Conservation (phyloP, 2,113 vertebrate genomes). For the Condylura cristata region DNA sequence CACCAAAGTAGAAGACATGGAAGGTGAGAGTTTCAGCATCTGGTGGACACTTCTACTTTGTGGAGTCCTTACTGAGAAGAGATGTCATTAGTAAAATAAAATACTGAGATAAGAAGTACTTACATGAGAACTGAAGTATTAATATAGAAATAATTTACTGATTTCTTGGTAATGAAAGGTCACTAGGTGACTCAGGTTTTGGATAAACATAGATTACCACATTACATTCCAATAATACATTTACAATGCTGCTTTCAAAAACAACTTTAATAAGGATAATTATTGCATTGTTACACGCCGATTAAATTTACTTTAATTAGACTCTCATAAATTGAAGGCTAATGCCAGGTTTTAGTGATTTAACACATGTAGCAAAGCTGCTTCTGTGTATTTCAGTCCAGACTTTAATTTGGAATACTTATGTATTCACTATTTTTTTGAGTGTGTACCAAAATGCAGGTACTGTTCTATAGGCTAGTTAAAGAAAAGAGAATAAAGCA, state of each 20-base stretch:
- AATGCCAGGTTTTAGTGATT: neutral
- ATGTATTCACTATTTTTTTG: neutral
- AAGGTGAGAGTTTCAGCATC: neutral
- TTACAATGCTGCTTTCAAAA: neutral
- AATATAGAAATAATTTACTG: neutral
- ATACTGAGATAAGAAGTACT: neutral
- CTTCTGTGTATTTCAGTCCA: conserved; percentile 37
- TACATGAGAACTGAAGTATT: neutral
- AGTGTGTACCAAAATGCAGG: neutral
- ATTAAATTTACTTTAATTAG: neutral
- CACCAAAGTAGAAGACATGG: neutral
- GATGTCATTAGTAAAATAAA: neutral
- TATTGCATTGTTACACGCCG: neutral
- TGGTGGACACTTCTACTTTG: neutral
- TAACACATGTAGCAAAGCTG: neutral
- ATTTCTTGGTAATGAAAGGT: neutral
- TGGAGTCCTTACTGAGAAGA: neutral
- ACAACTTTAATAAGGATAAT: neutral
- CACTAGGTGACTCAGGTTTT: neutral
- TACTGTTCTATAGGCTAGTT: neutral
- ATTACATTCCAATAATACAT: neutral
- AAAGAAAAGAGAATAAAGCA: neutral
- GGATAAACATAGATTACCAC: neutral
- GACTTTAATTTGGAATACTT: conserved; percentile 32
- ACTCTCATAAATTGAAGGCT: conserved; percentile 5